Conservation (phyloP, 2,797 vertebrate species). For the Perdix hodgsoniae region DNA sequence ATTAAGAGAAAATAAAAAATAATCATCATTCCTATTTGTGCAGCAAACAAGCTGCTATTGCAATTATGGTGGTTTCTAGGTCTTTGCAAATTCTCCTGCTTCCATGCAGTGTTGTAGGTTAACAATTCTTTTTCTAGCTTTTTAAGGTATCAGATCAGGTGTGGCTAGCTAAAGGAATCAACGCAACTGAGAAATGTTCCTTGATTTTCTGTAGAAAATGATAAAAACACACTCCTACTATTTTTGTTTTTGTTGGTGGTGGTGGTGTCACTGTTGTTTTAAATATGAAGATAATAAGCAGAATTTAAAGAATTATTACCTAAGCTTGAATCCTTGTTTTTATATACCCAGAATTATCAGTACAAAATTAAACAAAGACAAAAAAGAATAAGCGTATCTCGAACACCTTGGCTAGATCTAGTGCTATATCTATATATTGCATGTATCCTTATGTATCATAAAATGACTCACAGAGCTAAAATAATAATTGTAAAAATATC, state of each 20-base stretch:
- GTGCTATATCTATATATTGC: slow-evolving; percentile 29
- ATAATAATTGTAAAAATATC: slow-evolving; percentile 60
- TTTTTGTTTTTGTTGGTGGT: neutral
- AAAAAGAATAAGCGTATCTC: neutral
- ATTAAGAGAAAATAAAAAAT: slow-evolving; percentile 13
- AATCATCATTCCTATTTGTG: slow-evolving; percentile 17
- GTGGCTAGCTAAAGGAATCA: neutral
- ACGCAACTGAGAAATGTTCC: neutral
- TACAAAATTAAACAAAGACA: neutral
- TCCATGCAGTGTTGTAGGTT: neutral
- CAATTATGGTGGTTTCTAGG: neutral
- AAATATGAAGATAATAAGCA: neutral
- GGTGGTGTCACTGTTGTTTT: neutral
- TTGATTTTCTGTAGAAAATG: neutral
- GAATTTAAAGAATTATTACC: neutral
- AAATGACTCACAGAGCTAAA: slow-evolving; percentile 57
- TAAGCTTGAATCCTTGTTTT: neutral
- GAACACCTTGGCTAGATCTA: neutral
- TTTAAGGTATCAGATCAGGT: neutral
- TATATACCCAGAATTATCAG: neutral
- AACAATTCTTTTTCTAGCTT: neutral
- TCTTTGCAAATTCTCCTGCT: neutral
- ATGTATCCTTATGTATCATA: slow-evolving; percentile 1
- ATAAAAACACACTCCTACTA: neutral
- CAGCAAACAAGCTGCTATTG: neutral